Percentiles rank a stretch among this genome's conserved stretches.
phyloP scores from a whole-genome alignment of 92 coral and sea anemone genomes.

The Metridium senile region DNA sequence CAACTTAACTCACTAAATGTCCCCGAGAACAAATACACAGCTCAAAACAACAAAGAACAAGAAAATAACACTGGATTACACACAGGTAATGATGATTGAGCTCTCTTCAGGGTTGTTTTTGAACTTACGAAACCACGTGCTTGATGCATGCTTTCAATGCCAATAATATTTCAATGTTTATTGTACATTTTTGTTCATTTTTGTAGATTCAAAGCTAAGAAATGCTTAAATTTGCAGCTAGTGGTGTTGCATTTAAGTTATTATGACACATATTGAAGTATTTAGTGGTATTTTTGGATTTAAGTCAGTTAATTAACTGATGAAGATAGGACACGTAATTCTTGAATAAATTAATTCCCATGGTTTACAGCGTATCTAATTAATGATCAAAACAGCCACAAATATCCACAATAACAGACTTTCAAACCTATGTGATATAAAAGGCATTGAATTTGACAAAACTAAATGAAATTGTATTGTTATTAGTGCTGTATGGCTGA shows the following conservation, averaged over 20 bases:
- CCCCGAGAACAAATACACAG: conserved; percentile 36
- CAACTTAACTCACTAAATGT: conserved; percentile 43
- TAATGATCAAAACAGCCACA: too few species aligned
- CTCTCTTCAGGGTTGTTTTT: background rate
- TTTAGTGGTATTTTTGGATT: too few species aligned
- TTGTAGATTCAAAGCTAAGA: background rate
- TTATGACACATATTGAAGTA: background rate
- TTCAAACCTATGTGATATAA: too few species aligned
- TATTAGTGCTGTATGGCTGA: too few species aligned
- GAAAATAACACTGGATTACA: conserved; percentile 83
- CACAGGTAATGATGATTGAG: conserved; percentile 40
- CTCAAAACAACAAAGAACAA: conserved; percentile 77
- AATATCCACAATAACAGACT: too few species aligned
- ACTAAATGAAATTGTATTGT: too few species aligned
- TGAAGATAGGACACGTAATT: too few species aligned
- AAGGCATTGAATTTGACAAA: too few species aligned
- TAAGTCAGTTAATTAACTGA: too few species aligned
- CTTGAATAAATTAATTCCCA: too few species aligned
- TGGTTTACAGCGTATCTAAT: too few species aligned
- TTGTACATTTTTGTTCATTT: background rate
- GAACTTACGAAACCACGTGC: conserved; percentile 11
- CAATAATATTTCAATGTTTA: background rate
- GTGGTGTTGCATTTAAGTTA: background rate
- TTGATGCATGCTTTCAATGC: conserved; percentile 8
- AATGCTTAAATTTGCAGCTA: background rate